Base-by-base conservation (phyloP, 2,888 invertebrate species). In the Lasioglossum oenotherae region DNA sequence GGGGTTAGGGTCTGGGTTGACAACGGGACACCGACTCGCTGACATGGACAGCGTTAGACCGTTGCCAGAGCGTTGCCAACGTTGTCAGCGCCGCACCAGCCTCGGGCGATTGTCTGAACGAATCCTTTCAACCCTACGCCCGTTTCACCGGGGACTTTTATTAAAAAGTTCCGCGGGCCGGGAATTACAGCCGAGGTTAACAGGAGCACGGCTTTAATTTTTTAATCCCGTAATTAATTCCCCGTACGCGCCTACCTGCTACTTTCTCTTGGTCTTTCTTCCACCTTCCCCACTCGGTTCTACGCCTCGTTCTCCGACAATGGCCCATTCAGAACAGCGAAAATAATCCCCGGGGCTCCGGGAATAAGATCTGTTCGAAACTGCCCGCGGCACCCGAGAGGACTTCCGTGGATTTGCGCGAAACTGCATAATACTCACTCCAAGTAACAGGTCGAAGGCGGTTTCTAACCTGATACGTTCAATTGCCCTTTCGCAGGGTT, bases 181-280 rank as follows among this genome's bases (percentile, higher is more conserved):
- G 57, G 38, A 80, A 82, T 82, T 84, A 77, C 64, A 64, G 53
- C 16, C 23, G 19, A 72, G 49, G 67, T 74, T 74, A 82, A 77
- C 49, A 31, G 74, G 31, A 31, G 23, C 67, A 35, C 12, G 2
- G 69, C 41, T 74, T 82, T 67, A 74, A 82, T 83, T 85, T 72
- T 82, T 85, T 53, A 69, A 79, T 64, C 64, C 67, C 23, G 57
- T 53, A 44, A 85, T 85, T 85, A 85, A 83, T 85, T 73, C 84
- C 60, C 75, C 41, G 3, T 49, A 60, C 49, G 71, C 38, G 31
- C 46, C 2, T 23, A 44, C 60, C 27, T 4, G 27, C 12, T 27
- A 14, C 60, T 27, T 27, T 53, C 53, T 53, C 23, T 53, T 23
- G 53, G 23, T 53, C 4, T 46, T 46, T n/a, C 60, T 27, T 27